Evolutionary conservation across 2,113 vertebrate genomes (phyloP).

Genomic region (Gymnarchus niloticus): DNA sequence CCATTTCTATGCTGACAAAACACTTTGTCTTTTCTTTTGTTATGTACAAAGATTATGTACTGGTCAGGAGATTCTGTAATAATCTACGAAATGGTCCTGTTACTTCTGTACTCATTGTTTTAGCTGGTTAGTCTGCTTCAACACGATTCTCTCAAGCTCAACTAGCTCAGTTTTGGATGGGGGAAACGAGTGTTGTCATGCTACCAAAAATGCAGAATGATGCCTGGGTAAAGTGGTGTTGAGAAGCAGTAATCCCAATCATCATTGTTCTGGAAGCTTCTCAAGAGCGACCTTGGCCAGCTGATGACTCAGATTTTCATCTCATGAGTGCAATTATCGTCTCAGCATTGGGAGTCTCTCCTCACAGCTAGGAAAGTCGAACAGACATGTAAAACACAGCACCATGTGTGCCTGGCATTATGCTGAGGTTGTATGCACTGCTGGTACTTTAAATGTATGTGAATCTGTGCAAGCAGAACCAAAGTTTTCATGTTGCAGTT

Average conservation of each 20-base stretch:
- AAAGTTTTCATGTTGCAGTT: neutral
- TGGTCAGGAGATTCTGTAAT: neutral
- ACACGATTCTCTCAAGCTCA: neutral
- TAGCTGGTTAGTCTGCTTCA: neutral
- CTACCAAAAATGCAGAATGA: neutral
- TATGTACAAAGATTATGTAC: neutral
- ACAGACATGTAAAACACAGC: neutral
- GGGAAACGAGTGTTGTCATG: neutral
- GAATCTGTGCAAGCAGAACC: neutral
- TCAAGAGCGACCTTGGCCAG: neutral
- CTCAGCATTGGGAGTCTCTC: neutral
- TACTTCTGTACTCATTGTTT: neutral
- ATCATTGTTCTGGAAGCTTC: neutral
- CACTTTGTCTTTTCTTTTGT: neutral
- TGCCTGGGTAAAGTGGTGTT: neutral
- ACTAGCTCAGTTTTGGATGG: neutral
- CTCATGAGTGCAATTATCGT: neutral
- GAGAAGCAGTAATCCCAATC: neutral
- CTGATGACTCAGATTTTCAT: neutral
- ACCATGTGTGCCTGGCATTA: neutral
- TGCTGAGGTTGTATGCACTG: neutral
- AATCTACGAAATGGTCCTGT: neutral
- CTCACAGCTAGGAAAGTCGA: neutral
- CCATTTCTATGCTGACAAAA: no score
- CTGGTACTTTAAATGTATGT: neutral